A percentile compares a stretch with the other conserved stretches of the same genome.
These are phyloP conservation scores for Athene cunicularia DNA, from an alignment of 2,113 vertebrate genomes.

Conservation along the genomic window DNA sequence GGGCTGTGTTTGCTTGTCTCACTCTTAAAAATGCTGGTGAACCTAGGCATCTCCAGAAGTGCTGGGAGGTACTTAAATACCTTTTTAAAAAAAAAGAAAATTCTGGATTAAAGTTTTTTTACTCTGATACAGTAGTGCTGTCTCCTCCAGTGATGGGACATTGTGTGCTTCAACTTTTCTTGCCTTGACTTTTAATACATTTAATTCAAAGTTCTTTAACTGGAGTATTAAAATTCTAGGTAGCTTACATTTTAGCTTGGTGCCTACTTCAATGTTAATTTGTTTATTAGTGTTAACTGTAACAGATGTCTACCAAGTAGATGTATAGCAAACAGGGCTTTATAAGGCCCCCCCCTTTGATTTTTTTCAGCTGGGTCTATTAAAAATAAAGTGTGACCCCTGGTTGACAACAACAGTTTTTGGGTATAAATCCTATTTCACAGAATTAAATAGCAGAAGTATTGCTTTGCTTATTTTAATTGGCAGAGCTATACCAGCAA, in stretches of 20 bases:
- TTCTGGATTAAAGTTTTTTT: neutral
- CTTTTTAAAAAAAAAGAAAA: neutral
- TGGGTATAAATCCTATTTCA: neutral
- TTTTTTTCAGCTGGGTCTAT: neutral
- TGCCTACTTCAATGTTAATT: neutral
- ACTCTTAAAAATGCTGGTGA: neutral
- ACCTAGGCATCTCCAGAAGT: neutral
- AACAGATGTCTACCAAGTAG: neutral
- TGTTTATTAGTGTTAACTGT: neutral
- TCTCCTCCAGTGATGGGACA: neutral
- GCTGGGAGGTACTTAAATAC: neutral
- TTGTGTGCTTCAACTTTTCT: neutral
- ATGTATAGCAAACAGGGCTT: neutral
- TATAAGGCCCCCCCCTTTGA: neutral
- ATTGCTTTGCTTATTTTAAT: neutral
- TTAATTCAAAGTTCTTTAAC: neutral
- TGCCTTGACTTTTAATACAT: neutral
- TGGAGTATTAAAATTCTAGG: neutral
- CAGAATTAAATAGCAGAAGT: neutral
- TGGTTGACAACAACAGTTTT: neutral
- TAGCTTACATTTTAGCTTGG: neutral
- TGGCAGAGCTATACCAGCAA: neutral
- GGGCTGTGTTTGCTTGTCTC: neutral
- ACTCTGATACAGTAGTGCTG: accelerated
- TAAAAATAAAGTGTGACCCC: neutral